phyloP scores from a whole-genome alignment of 2,797 vertebrate species.

The Sciurus vulgaris region DNA sequence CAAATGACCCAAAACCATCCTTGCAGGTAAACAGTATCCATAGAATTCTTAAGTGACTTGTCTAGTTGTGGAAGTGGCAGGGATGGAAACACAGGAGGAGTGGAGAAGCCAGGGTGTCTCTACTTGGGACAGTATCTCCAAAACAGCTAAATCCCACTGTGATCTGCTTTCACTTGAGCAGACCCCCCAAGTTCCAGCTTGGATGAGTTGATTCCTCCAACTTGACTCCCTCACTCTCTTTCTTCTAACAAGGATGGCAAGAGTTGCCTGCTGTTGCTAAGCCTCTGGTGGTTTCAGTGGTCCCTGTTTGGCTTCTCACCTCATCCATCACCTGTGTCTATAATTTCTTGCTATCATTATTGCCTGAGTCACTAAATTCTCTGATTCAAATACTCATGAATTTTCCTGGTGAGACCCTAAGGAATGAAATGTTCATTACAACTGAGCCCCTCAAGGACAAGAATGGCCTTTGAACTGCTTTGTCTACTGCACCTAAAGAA shows the following conservation, averaged over 20 bases:
- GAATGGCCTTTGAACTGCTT: slow-evolving; percentile 5
- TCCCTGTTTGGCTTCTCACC: neutral
- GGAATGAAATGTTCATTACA: neutral
- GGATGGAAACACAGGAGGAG: neutral
- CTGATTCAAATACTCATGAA: neutral
- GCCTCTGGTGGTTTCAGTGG: neutral
- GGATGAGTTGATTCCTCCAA: neutral
- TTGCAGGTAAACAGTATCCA: neutral
- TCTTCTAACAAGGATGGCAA: neutral
- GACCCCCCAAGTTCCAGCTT: neutral
- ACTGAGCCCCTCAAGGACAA: neutral
- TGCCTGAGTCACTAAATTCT: neutral
- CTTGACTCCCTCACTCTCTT: neutral
- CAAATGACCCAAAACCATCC: neutral
- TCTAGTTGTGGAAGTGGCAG: neutral
- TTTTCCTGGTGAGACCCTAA: neutral
- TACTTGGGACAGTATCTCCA: neutral
- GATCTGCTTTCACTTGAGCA: neutral
- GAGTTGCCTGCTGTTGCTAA: neutral
- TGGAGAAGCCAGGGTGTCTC: neutral
- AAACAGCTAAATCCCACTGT: neutral
- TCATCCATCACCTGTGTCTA: neutral
- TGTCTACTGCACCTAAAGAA: neutral
- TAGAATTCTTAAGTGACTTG: neutral
- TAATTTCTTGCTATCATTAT: neutral